These are phyloP conservation scores for Stegophylla sp. DNA, from an alignment of 2,888 invertebrate genomes.

Conservation along the genomic window DNA sequence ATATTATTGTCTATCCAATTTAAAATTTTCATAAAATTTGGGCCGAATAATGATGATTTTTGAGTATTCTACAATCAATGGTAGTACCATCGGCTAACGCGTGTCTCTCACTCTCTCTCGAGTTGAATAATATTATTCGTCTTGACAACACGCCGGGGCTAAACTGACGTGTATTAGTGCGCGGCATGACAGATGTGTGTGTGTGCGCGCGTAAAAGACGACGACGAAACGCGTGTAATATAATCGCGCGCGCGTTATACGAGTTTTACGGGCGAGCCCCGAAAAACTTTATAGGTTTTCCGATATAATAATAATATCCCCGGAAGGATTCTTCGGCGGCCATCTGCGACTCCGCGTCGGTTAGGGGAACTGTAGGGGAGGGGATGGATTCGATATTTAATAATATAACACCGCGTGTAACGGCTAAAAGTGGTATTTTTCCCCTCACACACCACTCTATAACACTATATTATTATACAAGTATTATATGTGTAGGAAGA, in stretches of 20 bases:
- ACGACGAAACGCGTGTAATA: too few relatives aligned
- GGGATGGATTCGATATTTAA: neutral
- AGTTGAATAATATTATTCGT: constrained; percentile 3
- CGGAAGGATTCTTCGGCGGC: neutral
- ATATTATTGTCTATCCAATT: too few relatives aligned
- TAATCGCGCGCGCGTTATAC: neutral
- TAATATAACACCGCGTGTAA: neutral
- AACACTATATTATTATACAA: too few relatives aligned
- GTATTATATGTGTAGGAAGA: too few relatives aligned
- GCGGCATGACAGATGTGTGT: neutral
- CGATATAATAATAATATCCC: too few relatives aligned
- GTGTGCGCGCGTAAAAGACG: too few relatives aligned
- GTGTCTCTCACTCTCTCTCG: too few relatives aligned
- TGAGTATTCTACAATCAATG: too few relatives aligned
- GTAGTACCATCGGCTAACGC: too few relatives aligned
- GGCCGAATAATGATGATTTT: too few relatives aligned
- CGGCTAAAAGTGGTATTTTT: neutral
- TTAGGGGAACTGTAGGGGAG: too few relatives aligned
- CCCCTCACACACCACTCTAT: neutral
- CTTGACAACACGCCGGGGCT: neutral
- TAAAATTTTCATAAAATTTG: too few relatives aligned
- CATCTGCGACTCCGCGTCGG: constrained; percentile 11
- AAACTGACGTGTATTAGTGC: neutral
- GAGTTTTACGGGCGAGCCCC: neutral
- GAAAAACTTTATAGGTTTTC: constrained; percentile 19